Conservation (phyloP, 2,797 vertebrate genomes). For the Anas bahamensis region DNA sequence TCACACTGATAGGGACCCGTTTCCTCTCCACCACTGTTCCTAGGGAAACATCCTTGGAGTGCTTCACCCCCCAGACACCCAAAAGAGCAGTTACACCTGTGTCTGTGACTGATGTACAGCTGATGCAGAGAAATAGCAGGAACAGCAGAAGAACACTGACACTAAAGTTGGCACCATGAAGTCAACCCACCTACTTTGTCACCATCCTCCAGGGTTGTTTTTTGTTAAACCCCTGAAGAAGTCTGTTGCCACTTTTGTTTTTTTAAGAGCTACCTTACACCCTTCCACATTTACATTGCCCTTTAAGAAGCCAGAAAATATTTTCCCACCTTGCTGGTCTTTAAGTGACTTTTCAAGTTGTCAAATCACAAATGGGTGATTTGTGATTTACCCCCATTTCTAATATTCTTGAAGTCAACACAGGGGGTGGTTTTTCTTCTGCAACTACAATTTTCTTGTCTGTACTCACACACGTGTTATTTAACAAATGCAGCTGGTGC, state of each 20-base stretch:
- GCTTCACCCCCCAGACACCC: background rate
- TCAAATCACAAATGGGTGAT: background rate
- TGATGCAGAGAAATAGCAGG: background rate
- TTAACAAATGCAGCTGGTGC: constrained; percentile 57
- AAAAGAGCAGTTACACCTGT: background rate
- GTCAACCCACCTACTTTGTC: background rate
- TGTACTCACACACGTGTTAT: background rate
- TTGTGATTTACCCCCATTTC: background rate
- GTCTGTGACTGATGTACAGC: background rate
- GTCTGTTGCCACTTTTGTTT: background rate
- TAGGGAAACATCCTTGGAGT: background rate
- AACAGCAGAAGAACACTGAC: background rate
- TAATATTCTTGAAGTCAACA: background rate
- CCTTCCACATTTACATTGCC: background rate
- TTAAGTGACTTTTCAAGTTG: background rate
- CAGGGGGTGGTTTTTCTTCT: background rate
- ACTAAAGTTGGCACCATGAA: background rate
- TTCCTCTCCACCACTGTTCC: background rate
- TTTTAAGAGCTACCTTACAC: background rate
- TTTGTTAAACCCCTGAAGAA: background rate
- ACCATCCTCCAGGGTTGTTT: background rate
- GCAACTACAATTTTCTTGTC: background rate
- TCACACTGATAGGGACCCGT: background rate
- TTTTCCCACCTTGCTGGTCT: background rate
- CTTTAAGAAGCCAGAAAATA: background rate